Evolutionary conservation across 2,113 vertebrate genomes (phyloP).

Genomic region (Takifugu flavidus): DNA sequence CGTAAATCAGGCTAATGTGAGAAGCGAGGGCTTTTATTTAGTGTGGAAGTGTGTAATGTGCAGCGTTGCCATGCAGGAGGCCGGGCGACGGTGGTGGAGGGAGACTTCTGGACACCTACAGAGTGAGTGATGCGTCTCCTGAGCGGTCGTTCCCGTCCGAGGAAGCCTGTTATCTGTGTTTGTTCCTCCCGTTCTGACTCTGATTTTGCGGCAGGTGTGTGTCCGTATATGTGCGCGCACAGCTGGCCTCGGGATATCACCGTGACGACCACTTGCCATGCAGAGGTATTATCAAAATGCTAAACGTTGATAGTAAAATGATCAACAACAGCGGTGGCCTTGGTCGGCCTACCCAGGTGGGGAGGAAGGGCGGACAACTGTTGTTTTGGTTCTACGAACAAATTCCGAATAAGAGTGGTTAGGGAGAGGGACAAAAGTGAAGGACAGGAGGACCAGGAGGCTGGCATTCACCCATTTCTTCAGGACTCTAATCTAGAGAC

Average conservation of each 20-base stretch:
- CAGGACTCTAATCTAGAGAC: conserved; percentile 61
- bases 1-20: conserved; percentile 59
- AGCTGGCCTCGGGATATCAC: no score
- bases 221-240: conserved; percentile 1
- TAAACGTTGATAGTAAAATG: neutral
- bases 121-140: neutral
- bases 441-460: conserved; percentile 33
- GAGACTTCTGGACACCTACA: neutral
- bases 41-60: conserved; percentile 19
- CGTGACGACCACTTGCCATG: neutral
- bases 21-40: conserved; percentile 37
- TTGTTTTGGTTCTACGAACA: conserved; percentile 59
- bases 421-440: conserved; percentile 37
- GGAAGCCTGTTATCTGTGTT: conserved; percentile 17
- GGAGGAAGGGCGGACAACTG: conserved; percentile 50
- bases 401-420: conserved; percentile 58
- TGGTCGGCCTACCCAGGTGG: conserved; percentile 50
- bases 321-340: conserved; percentile 28
- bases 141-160: conserved; percentile 16
- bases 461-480: conserved; percentile 75
- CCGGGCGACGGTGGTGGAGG: conserved; percentile 4
- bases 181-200: neutral
- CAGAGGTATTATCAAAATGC: neutral
- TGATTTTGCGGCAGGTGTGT: conserved; percentile 32
- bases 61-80: conserved; percentile 4